Evolutionary conservation across 2,113 vertebrate genomes (phyloP).

Genomic region (Onychostruthus taczanowskii): DNA sequence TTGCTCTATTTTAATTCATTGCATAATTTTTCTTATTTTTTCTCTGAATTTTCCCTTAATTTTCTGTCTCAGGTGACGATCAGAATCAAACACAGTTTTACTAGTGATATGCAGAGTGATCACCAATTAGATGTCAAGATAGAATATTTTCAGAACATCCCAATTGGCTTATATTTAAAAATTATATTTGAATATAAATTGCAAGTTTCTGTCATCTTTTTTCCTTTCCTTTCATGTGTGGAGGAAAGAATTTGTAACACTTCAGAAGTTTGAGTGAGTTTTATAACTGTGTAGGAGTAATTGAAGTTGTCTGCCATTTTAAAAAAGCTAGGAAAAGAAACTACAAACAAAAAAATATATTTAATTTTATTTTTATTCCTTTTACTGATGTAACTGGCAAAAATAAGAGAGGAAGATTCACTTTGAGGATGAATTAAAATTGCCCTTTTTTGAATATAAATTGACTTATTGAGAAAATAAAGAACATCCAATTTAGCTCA

Average conservation of each 20-base stretch:
- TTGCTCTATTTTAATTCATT: not conserved
- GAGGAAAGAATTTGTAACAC: not conserved
- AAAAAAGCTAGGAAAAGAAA: not conserved
- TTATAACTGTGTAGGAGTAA: not conserved
- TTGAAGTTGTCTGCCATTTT: not conserved
- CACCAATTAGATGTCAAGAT: not conserved
- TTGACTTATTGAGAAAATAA: not conserved
- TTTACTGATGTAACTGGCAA: not conserved
- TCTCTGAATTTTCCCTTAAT: not conserved
- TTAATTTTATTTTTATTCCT: not conserved
- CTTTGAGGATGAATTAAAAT: not conserved
- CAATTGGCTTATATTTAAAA: not conserved
- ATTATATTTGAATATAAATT: not conserved
- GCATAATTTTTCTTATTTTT: not conserved
- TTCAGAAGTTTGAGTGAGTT: not conserved
- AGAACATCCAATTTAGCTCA: not conserved
- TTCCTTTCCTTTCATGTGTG: not conserved
- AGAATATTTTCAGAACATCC: not conserved
- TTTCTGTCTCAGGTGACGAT: not conserved
- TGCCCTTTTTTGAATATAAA: not conserved
- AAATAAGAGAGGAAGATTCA: not conserved
- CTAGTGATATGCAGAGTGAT: not conserved
- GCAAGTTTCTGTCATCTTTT: not conserved
- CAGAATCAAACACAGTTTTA: not conserved
- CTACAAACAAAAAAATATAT: not conserved